Evolutionary conservation across 1,140 invertebrate species (phyloP).

Genomic region (Drosophila tani): DNA sequence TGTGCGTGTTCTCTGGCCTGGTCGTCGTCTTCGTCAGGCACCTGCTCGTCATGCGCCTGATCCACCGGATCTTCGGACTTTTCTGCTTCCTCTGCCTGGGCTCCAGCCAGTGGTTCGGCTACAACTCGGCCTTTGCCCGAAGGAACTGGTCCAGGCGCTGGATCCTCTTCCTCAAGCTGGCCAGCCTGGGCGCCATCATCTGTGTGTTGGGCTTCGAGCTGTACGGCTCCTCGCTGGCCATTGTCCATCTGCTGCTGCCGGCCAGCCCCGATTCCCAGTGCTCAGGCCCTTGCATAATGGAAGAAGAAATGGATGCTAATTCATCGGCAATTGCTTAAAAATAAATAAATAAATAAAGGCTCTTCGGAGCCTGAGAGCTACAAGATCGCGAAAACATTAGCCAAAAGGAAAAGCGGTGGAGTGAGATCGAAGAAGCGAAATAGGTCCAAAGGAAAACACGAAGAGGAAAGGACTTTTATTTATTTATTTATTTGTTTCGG

Average conservation of each 20-base stretch:
- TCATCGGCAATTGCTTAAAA: conserved; percentile 71
- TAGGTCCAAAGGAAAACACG: conserved; percentile 61
- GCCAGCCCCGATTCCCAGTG: conserved; percentile 8
- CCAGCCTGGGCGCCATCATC: neutral
- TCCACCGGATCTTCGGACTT: conserved; percentile 27
- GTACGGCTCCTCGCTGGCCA: neutral
- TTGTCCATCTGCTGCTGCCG: conserved; percentile 7
- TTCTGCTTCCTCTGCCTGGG: neutral
- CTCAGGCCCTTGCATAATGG: conserved; percentile 62
- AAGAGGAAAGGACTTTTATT: conserved; percentile 39
- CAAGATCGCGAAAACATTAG: conserved; percentile 79
- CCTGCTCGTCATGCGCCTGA: neutral
- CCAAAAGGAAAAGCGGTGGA: conserved; percentile 34
- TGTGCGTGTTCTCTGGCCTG: conserved; percentile 4
- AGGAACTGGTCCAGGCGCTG: conserved; percentile 13
- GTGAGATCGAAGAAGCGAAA: conserved; percentile 6
- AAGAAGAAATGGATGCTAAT: conserved; percentile 67
- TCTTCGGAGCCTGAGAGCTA: conserved; percentile 34
- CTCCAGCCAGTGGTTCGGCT: conserved; percentile 28
- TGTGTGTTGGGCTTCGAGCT: conserved; percentile 4
- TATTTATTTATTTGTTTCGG: no score
- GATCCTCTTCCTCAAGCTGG: conserved; percentile 18
- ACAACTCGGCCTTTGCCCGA: conserved; percentile 27
- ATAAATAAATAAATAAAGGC: conserved; percentile 33
- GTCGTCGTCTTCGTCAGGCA: neutral